phyloP scores from a whole-genome alignment of 2,113 vertebrate species.

The Dipodomys ordii region DNA sequence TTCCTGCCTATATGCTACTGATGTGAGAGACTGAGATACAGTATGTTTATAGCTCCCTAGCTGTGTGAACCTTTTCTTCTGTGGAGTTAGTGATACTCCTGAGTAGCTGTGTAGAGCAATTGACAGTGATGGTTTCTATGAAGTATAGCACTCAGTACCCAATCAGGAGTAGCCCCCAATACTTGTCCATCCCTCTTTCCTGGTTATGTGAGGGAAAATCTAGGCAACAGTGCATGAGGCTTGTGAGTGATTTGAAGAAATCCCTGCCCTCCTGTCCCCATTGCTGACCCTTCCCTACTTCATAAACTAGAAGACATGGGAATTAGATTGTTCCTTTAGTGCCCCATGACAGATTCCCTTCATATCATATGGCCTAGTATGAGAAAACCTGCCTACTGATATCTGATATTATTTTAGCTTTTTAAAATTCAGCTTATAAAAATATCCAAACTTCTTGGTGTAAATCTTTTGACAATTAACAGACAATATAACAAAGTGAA shows the following conservation, averaged over 20 bases:
- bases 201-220: neutral
- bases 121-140: fast-evolving
- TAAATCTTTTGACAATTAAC: no score
- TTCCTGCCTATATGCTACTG: neutral
- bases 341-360: neutral
- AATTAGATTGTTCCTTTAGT: neutral
- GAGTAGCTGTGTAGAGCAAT: neutral
- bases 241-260: neutral
- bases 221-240: neutral
- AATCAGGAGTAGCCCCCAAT: fast-evolving
- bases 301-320: fast-evolving
- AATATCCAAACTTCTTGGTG: neutral
- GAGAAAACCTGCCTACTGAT: conserved; percentile 59
- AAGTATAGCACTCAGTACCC: neutral
- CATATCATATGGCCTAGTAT: conserved; percentile 30
- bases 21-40: neutral
- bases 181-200: neutral
- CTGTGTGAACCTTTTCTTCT: neutral
- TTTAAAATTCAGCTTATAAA: neutral
- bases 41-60: neutral
- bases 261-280: fast-evolving
- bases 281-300: neutral
- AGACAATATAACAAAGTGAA: no score
- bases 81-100: fast-evolving
- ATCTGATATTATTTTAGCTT: conserved; percentile 61